Percentiles rank a stretch among this genome's conserved stretches.
Evolutionary conservation across 2,113 vertebrate species (phyloP).

Genomic region (Chaetorhynchus papuensis): DNA sequence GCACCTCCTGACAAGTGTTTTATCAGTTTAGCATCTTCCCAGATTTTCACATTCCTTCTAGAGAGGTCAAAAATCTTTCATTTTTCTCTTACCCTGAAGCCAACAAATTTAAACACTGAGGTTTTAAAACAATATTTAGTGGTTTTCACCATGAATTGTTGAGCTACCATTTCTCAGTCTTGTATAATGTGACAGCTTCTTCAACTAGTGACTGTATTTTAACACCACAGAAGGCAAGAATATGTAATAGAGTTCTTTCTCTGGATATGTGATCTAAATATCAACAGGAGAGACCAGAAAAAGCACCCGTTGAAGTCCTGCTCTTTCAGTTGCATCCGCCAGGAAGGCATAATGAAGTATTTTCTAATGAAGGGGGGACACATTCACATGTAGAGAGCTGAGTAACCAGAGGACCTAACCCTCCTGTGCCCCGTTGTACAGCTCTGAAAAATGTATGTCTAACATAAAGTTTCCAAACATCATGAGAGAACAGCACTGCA

Average conservation of each 20-base stretch:
- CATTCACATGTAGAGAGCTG: not conserved
- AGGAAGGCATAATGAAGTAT: not conserved
- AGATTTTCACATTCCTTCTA: not conserved
- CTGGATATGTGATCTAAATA: not conserved
- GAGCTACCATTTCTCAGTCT: not conserved
- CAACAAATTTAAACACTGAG: not conserved
- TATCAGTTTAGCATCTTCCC: not conserved
- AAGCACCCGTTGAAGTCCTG: accelerated
- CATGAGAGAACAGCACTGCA: not conserved
- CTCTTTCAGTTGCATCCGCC: not conserved
- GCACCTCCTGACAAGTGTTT: not conserved
- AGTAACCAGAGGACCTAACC: not conserved
- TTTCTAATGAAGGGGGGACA: not conserved
- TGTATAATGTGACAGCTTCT: not conserved
- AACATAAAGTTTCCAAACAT: not conserved
- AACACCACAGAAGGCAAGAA: not conserved
- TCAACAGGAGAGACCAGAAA: not conserved
- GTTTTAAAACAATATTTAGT: not conserved
- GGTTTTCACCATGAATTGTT: not conserved
- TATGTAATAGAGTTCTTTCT: not conserved
- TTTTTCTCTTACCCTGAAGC: not conserved
- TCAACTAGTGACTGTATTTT: not conserved
- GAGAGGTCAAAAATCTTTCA: not conserved
- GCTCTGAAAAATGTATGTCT: not conserved
- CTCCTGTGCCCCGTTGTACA: not conserved